phyloP scores from a whole-genome alignment of 2,797 vertebrate genomes.

The Heliangelus exortis region DNA sequence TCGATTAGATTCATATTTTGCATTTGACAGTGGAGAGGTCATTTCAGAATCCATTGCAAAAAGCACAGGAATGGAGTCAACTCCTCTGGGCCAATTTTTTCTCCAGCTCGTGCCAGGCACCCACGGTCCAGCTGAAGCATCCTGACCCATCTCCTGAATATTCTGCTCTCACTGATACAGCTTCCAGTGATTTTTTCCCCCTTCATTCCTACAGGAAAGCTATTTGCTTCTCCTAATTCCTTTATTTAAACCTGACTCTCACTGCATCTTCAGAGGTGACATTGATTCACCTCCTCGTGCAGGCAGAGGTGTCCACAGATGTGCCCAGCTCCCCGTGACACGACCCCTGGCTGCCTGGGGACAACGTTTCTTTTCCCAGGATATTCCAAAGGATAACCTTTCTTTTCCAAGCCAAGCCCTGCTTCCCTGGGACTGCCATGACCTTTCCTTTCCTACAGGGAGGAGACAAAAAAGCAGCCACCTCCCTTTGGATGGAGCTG shows the following conservation, averaged over 20 bases:
- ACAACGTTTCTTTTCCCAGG: conserved; percentile 38
- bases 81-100: background rate
- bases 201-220: background rate
- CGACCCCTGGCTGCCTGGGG: background rate
- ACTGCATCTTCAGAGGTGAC: background rate
- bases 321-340: background rate
- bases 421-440: conserved; percentile 21
- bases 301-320: accelerated
- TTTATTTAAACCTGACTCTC: background rate
- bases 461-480: conserved; percentile 21
- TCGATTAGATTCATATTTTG: conserved; percentile 60
- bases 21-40: conserved; percentile 46
- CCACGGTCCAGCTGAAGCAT: background rate
- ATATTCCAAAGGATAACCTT: background rate
- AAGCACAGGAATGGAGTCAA: background rate
- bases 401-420: background rate
- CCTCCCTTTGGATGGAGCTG: conserved; percentile 24
- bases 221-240: background rate
- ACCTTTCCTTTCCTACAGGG: conserved; percentile 60
- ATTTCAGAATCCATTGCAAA: background rate
- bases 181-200: background rate
- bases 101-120: background rate
- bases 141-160: background rate
- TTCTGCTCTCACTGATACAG: background rate
- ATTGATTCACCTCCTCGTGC: accelerated